Evolutionary conservation across 2,888 invertebrate genomes (phyloP).

Genomic region (Drosophila limbata): DNA sequence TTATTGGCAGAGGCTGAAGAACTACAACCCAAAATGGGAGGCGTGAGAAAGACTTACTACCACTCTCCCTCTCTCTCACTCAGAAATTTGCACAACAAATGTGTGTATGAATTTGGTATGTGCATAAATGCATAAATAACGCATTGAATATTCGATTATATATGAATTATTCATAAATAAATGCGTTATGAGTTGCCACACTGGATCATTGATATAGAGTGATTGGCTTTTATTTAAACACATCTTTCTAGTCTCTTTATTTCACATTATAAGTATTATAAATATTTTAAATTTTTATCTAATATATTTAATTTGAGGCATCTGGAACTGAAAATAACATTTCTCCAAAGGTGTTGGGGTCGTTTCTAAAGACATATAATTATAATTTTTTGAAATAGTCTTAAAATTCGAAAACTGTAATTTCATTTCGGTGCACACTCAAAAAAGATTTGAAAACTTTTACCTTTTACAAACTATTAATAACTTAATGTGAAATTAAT

Average conservation of each 20-base stretch:
- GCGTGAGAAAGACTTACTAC: slow-evolving; percentile 69
- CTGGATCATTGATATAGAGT: background rate
- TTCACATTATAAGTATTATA: background rate
- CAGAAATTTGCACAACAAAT: slow-evolving; percentile 84
- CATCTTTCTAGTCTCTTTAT: background rate
- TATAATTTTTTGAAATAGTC: too few species aligned
- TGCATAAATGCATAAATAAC: slow-evolving; percentile 71
- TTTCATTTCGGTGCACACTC: too few species aligned
- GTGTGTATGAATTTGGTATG: slow-evolving; percentile 78
- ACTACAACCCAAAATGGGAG: slow-evolving; percentile 34
- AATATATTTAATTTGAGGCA: too few species aligned
- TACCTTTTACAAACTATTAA: too few species aligned
- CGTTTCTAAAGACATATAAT: too few species aligned
- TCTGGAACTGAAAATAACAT: too few species aligned
- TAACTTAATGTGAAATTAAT: too few species aligned
- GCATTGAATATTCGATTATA: slow-evolving; percentile 60
- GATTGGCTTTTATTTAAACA: background rate
- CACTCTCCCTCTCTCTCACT: background rate
- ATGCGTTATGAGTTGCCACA: slow-evolving; percentile 25
- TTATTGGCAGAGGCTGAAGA: slow-evolving; percentile 72
- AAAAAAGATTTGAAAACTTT: too few species aligned
- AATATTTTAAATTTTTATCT: too few species aligned
- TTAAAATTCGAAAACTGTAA: too few species aligned
- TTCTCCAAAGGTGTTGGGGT: too few species aligned
- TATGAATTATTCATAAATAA: slow-evolving; percentile 71